These are phyloP conservation scores for Zophobas atratus DNA, from an alignment of 1,140 invertebrate genomes.

Conservation along the genomic window DNA sequence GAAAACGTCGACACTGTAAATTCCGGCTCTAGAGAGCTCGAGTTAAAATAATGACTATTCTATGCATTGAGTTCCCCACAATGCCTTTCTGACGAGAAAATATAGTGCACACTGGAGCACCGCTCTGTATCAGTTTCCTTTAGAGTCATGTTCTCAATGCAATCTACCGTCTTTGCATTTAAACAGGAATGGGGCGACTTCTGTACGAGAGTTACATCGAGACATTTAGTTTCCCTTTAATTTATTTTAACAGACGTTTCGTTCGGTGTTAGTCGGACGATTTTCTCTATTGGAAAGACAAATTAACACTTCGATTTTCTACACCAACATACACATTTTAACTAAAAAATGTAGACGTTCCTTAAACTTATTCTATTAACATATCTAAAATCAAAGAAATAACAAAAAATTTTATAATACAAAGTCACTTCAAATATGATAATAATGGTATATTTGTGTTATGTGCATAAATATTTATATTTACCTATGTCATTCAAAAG, in stretches of 20 bases:
- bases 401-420: too few relatives aligned
- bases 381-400: too few relatives aligned
- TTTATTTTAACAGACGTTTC: not conserved
- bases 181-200: constrained; percentile 35
- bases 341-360: too few relatives aligned
- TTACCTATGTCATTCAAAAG: too few relatives aligned
- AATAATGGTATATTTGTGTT: too few relatives aligned
- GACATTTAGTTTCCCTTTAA: constrained; percentile 8
- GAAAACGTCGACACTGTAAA: constrained; percentile 46
- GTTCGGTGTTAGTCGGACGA: not conserved
- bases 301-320: too few relatives aligned
- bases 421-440: too few relatives aligned
- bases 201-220: constrained; percentile 1
- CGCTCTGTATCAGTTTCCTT: constrained; percentile 52
- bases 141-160: constrained; percentile 34
- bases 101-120: constrained; percentile 49
- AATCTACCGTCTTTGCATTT: constrained; percentile 49
- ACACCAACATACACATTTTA: too few relatives aligned
- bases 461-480: too few relatives aligned
- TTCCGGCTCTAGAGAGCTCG: constrained; percentile 43
- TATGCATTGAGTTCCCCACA: constrained; percentile 57
- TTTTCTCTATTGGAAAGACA: too few relatives aligned
- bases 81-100: constrained; percentile 56
- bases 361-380: too few relatives aligned
- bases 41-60: constrained; percentile 57